Evolutionary conservation across 2,113 vertebrate genomes (phyloP).

Genomic region (Eulemur rufifrons): DNA sequence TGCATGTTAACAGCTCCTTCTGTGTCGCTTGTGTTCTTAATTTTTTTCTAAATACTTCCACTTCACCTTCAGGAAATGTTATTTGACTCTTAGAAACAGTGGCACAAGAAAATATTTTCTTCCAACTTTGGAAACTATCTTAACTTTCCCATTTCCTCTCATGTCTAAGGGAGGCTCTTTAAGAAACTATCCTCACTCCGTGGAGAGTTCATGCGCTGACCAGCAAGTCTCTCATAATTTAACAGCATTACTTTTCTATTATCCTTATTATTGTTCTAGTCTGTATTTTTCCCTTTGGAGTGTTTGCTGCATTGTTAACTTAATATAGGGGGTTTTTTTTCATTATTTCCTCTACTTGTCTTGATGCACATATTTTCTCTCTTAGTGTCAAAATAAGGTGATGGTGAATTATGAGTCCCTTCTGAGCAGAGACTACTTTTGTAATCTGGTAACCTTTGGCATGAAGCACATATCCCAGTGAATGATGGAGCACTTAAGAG

Average conservation of each 20-base stretch:
- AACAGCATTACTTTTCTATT: constrained; percentile 71
- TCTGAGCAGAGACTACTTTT: constrained; percentile 75
- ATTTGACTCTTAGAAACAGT: constrained; percentile 33
- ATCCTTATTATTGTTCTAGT: constrained; percentile 72
- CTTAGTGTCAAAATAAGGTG: constrained; percentile 81
- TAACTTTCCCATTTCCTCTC: constrained; percentile 69
- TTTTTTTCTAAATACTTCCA: constrained; percentile 44
- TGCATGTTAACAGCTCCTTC: constrained; percentile 7
- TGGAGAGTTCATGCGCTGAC: constrained; percentile 61
- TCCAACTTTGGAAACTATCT: constrained; percentile 59
- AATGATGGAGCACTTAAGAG: constrained; percentile 82
- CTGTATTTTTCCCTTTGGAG: constrained; percentile 76
- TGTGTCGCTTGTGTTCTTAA: neutral
- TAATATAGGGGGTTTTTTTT: constrained; percentile 62
- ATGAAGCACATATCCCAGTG: constrained; percentile 77
- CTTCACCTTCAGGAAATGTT: constrained; percentile 53
- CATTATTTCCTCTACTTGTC: constrained; percentile 74
- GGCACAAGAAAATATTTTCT: constrained; percentile 56
- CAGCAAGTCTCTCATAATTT: constrained; percentile 68
- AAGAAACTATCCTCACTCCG: constrained; percentile 29
- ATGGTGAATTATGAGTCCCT: constrained; percentile 78
- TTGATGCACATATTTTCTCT: constrained; percentile 74
- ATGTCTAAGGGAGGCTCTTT: constrained; percentile 46
- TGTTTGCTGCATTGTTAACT: constrained; percentile 75
- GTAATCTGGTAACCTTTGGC: constrained; percentile 84